Evolutionary conservation across 92 coral and sea anemone species (phyloP).

Genomic region (Actinernus sp.): DNA sequence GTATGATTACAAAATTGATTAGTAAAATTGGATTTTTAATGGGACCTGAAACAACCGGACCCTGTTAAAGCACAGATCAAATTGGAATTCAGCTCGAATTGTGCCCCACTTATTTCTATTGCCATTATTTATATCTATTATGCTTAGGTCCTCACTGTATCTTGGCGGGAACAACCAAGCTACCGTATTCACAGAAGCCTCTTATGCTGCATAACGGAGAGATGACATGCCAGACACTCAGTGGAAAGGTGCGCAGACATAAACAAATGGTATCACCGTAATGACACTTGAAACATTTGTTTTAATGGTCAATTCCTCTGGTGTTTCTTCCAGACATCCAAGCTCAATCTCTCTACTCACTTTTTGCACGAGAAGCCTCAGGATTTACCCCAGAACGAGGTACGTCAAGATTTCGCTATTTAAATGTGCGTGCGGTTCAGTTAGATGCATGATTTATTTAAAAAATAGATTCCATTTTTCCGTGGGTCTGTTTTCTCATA

Average conservation of each 20-base stretch:
- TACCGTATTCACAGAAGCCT: constrained; percentile 95
- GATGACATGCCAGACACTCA: constrained; percentile 96
- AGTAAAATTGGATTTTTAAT: background rate
- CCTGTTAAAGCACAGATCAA: no score
- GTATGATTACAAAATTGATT: no score
- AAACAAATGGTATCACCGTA: background rate
- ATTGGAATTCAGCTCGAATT: no score
- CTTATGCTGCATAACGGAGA: constrained; percentile 93
- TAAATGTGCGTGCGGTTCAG: no score
- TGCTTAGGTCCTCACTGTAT: constrained; percentile 86
- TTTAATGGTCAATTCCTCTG: background rate
- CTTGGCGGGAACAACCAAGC: constrained; percentile 95
- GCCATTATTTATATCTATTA: no score
- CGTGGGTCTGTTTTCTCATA: no score
- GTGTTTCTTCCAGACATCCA: constrained; percentile 70
- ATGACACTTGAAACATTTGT: no score
- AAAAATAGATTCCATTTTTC: no score
- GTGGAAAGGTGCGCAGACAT: constrained; percentile 84
- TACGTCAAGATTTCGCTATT: constrained; percentile 17
- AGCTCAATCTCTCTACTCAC: constrained; percentile 83
- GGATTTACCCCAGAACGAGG: constrained; percentile 89
- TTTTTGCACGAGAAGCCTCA: constrained; percentile 94
- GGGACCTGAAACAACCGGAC: no score
- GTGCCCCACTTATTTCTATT: no score
- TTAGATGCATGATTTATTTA: no score